These are phyloP conservation scores for Steinernema feltiae DNA, from an alignment of 1,140 invertebrate species.

Conservation along the genomic window DNA sequence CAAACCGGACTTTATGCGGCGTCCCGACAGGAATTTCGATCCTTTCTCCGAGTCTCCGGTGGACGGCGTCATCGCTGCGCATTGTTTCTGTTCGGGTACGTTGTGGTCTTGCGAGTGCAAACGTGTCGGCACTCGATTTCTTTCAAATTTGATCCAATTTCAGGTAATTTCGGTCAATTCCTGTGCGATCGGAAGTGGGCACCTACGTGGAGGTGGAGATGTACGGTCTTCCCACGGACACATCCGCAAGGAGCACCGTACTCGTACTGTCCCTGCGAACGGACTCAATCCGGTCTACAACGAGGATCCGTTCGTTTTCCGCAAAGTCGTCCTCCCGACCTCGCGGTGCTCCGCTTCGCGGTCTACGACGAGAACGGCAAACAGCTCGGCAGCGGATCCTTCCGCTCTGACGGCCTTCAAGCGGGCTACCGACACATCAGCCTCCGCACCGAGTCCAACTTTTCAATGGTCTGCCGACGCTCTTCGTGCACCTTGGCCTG, in stretches of 20 bases:
- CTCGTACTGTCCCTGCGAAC: constrained; percentile 87
- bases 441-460: constrained; percentile 92
- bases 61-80: constrained; percentile 96
- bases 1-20: constrained; percentile 98
- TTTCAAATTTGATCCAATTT: constrained; percentile 23
- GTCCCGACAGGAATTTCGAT: constrained; percentile 90
- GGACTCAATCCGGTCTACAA: constrained; percentile 96
- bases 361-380: constrained; percentile 98
- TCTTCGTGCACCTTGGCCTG: constrained; percentile 96
- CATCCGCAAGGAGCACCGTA: constrained; percentile 93
- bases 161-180: constrained; percentile 96
- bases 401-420: constrained; percentile 80
- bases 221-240: constrained; percentile 98
- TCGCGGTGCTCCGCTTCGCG: constrained; percentile 91
- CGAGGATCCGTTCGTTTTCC: constrained; percentile 93
- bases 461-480: constrained; percentile 93
- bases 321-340: constrained; percentile 96
- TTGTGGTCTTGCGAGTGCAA: constrained; percentile 21
- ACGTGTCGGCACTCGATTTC: too few species aligned
- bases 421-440: constrained; percentile 88
- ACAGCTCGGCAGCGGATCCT: constrained; percentile 88
- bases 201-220: constrained; percentile 99
- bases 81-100: constrained; percentile 87
- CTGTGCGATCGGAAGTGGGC: constrained; percentile 96
- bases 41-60: constrained; percentile 98